These are phyloP conservation scores for Platanista minor DNA, from an alignment of 2,113 vertebrate genomes.

Conservation along the genomic window DNA sequence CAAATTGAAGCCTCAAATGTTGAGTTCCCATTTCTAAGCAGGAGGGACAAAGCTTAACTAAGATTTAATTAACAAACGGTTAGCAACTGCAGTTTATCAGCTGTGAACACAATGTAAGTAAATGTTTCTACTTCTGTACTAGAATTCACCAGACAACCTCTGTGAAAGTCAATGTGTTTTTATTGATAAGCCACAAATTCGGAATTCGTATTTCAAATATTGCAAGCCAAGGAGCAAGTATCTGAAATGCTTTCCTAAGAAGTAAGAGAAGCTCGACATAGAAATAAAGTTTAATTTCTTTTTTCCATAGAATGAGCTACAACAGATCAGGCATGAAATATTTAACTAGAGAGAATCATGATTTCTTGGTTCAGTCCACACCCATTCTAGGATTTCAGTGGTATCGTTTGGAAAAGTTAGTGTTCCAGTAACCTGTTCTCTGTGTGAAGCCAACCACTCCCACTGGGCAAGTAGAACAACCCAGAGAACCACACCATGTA, in stretches of 20 bases:
- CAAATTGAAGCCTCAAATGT: constrained; percentile 73
- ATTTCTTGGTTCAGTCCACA: background rate
- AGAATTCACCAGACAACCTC: constrained; percentile 63
- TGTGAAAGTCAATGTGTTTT: constrained; percentile 77
- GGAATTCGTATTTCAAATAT: constrained; percentile 72
- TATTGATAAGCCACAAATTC: constrained; percentile 77
- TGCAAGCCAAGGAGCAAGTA: constrained; percentile 19
- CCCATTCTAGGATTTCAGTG: background rate
- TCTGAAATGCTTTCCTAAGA: constrained; percentile 64
- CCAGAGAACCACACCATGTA: background rate
- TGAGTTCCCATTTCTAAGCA: constrained; percentile 73
- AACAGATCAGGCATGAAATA: constrained; percentile 62
- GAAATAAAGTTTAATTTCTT: constrained; percentile 48
- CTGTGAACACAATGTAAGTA: constrained; percentile 74
- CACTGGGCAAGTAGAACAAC: background rate
- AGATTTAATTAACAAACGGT: constrained; percentile 81
- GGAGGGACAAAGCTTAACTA: constrained; percentile 81
- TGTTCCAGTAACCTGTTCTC: background rate
- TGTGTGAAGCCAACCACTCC: background rate
- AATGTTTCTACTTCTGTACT: constrained; percentile 75
- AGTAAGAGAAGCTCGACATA: constrained; percentile 39
- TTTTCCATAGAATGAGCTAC: background rate
- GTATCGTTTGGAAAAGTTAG: background rate
- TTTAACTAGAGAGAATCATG: background rate
- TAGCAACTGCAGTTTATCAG: constrained; percentile 80